phyloP scores from a whole-genome alignment of 2,113 vertebrate species.

The Corvus moneduloides region DNA sequence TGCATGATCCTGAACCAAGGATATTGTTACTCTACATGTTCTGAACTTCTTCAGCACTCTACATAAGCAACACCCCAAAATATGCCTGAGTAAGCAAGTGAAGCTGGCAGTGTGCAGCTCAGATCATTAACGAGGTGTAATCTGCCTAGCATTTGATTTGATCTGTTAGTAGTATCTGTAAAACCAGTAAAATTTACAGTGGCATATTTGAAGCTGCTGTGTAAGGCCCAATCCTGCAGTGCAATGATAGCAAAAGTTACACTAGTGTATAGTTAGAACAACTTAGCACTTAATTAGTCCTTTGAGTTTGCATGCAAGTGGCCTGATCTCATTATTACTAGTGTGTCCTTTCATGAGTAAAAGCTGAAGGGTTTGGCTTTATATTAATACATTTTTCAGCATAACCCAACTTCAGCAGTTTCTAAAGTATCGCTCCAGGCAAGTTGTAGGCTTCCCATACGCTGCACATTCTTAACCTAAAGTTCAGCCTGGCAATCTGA shows the following conservation, averaged over 20 bases:
- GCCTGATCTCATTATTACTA: neutral
- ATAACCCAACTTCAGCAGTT: neutral
- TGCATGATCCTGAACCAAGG: neutral
- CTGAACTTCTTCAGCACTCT: neutral
- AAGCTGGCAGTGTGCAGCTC: neutral
- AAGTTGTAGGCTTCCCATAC: neutral
- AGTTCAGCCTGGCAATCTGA: neutral
- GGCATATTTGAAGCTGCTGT: neutral
- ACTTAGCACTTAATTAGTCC: neutral
- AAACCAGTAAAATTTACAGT: neutral
- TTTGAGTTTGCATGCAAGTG: neutral
- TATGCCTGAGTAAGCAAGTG: neutral
- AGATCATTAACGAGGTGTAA: neutral
- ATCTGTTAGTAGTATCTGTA: neutral
- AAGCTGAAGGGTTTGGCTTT: slow-evolving; percentile 10
- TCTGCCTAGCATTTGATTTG: neutral
- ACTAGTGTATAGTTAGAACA: neutral
- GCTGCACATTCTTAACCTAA: neutral
- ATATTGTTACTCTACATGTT: neutral
- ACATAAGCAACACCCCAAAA: neutral
- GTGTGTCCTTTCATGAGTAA: neutral
- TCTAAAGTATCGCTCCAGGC: neutral
- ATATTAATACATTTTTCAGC: neutral
- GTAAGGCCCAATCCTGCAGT: neutral
- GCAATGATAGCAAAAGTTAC: neutral